phyloP scores from a whole-genome alignment of 2,888 invertebrate genomes.

The Chrysolina oricalcia region DNA sequence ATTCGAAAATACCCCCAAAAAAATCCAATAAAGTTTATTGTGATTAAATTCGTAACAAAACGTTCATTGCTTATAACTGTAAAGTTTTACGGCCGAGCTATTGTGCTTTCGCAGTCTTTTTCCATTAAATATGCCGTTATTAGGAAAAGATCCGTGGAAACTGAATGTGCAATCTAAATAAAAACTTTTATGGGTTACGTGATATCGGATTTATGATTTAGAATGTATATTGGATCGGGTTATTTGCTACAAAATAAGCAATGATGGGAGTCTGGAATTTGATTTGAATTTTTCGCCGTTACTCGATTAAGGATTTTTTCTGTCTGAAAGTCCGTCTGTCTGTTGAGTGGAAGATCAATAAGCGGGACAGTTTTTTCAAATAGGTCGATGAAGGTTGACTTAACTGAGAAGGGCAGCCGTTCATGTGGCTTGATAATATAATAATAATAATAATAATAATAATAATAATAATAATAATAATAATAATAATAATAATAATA shows the following conservation, averaged over 20 bases:
- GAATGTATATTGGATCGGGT: neutral
- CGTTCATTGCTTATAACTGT: conserved; percentile 23
- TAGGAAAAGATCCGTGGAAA: conserved; percentile 15
- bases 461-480: no score
- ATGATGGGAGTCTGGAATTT: neutral
- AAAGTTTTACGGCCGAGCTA: conserved; percentile 1
- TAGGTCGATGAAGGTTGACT: no score
- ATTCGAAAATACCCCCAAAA: neutral
- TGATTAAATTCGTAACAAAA: conserved; percentile 29
- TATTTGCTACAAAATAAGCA: neutral
- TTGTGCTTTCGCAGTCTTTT: conserved; percentile 24
- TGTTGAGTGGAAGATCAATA: neutral
- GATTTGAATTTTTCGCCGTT: neutral
- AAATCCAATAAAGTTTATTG: conserved; percentile 19
- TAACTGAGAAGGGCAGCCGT: no score
- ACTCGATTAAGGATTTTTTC: neutral
- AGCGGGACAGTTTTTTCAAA: no score
- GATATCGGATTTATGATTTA: conserved; percentile 24
- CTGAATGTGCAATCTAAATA: conserved; percentile 37
- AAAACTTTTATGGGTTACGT: conserved; percentile 36
- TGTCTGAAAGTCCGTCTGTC: neutral
- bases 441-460: no score
- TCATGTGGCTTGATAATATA: no score
- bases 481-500: no score
- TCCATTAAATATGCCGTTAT: conserved; percentile 27